Conservation (phyloP, 2,113 vertebrate species). For the Melanocharis versteri region DNA sequence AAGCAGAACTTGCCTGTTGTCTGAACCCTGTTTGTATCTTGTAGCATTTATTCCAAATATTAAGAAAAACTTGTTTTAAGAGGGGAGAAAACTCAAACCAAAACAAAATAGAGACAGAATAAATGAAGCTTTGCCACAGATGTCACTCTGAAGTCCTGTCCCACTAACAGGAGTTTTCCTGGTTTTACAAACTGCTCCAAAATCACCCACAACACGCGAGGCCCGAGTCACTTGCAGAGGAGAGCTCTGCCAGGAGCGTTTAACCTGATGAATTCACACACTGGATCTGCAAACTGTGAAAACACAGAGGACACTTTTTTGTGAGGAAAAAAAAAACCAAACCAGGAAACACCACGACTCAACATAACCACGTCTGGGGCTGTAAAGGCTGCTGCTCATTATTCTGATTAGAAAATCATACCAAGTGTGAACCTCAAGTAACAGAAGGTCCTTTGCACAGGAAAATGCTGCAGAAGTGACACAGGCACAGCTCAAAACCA, state of each 20-base stretch:
- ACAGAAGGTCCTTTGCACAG: background rate
- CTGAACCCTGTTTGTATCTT: accelerated
- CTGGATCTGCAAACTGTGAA: background rate
- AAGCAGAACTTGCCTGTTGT: background rate
- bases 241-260: background rate
- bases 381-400: background rate
- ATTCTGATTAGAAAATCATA: background rate
- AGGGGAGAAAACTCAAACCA: background rate
- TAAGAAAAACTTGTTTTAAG: background rate
- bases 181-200: background rate
- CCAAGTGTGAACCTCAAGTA: accelerated
- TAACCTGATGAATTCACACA: background rate
- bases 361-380: background rate
- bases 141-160: background rate
- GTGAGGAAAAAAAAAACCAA: background rate
- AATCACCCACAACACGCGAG: accelerated
- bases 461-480: background rate
- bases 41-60: background rate
- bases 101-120: background rate
- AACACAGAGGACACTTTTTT: background rate
- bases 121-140: background rate
- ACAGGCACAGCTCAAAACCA: background rate
- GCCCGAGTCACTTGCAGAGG: accelerated
- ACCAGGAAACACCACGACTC: accelerated
- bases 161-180: background rate